Evolutionary conservation across 1,140 invertebrate species (phyloP).

Genomic region (Solenopsis fugax): DNA sequence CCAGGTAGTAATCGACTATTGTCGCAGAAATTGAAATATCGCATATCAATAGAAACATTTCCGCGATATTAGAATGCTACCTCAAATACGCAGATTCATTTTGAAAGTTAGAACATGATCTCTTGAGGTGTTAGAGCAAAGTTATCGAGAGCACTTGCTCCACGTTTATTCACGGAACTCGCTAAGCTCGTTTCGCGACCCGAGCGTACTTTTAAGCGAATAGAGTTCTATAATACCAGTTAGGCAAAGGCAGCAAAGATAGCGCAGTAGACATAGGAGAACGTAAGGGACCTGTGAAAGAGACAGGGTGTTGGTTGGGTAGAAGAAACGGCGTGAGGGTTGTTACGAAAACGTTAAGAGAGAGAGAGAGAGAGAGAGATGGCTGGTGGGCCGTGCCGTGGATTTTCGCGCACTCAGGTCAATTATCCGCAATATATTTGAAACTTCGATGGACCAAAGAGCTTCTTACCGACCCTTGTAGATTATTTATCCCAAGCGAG

Average conservation of each 20-base stretch:
- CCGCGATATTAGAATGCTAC: conserved; percentile 7
- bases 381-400: conserved; percentile 70
- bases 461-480: conserved; percentile 50
- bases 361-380: neutral
- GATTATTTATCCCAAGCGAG: conserved; percentile 36
- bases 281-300: neutral
- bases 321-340: neutral
- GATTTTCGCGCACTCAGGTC: conserved; percentile 71
- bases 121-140: neutral
- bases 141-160: conserved; percentile 11
- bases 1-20: neutral
- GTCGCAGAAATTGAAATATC: neutral
- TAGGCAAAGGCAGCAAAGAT: conserved; percentile 74
- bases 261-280: conserved; percentile 51
- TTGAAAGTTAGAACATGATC: neutral
- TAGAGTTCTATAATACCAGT: conserved; percentile 70
- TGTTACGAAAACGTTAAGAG: conserved; percentile 30
- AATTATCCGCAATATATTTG: conserved; percentile 72
- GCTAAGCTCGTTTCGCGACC: conserved; percentile 39
- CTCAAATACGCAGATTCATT: neutral
- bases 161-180: neutral
- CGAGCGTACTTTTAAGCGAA: conserved; percentile 68
- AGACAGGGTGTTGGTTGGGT: neutral
- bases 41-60: neutral
- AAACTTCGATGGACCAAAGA: conserved; percentile 76